Conservation (phyloP, 2,113 vertebrate species). For the Protobothrops flavoviridis region DNA sequence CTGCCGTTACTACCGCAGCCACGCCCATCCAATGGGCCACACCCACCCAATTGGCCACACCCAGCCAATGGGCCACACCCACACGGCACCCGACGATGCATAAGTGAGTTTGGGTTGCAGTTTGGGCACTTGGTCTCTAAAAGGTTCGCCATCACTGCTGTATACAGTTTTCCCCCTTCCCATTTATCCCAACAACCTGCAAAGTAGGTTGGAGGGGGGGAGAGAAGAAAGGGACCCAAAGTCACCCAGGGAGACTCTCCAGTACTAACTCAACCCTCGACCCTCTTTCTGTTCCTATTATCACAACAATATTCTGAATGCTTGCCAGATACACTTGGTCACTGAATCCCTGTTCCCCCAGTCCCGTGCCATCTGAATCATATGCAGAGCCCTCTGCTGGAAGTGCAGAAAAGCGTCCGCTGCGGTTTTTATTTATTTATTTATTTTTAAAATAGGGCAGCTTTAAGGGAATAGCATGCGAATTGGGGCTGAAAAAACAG, state of each 20-base stretch:
- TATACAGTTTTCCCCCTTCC: background rate
- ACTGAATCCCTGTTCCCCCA: background rate
- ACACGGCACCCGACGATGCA: too few relatives aligned
- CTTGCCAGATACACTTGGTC: background rate
- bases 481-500: background rate
- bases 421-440: background rate
- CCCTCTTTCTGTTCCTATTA: background rate
- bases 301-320: background rate
- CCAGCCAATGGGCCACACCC: too few relatives aligned
- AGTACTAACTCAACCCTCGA: background rate
- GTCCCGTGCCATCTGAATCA: background rate
- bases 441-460: background rate
- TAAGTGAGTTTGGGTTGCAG: too few relatives aligned
- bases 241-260: background rate
- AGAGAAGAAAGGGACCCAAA: background rate
- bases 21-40: too few relatives aligned
- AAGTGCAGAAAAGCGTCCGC: background rate
- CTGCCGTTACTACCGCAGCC: too few relatives aligned
- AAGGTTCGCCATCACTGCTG: too few relatives aligned
- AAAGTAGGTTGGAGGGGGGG: background rate
- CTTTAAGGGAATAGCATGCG: background rate
- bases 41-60: too few relatives aligned
- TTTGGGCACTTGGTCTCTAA: too few relatives aligned
- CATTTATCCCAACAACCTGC: background rate
- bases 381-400: background rate